Evolutionary conservation across 2,797 vertebrate genomes (phyloP).

Genomic region (Euphonia xanthogaster): DNA sequence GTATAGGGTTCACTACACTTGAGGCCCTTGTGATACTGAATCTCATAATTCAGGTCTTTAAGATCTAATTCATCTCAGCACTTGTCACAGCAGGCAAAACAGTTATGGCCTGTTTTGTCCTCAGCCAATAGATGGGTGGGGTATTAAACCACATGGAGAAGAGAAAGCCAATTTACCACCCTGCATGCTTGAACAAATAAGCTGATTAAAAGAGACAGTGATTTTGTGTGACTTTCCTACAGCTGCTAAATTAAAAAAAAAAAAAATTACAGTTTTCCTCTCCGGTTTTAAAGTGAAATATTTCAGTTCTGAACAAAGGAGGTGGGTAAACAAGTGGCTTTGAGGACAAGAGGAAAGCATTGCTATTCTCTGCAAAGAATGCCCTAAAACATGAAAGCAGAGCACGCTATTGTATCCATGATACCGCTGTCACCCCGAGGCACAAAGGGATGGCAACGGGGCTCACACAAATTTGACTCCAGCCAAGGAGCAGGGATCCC

Average conservation of each 20-base stretch:
- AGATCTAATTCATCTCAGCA: neutral
- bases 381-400: neutral
- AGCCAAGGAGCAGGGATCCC: neutral
- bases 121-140: neutral
- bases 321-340: neutral
- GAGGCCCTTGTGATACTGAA: neutral
- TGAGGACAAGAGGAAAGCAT: neutral
- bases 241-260: neutral
- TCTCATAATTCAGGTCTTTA: neutral
- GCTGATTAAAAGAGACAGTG: neutral
- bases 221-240: neutral
- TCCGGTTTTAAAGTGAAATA: neutral
- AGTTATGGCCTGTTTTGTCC: neutral
- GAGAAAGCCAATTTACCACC: neutral
- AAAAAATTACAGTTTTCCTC: neutral
- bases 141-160: neutral
- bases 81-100: neutral
- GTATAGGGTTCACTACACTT: neutral
- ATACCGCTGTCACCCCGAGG: neutral
- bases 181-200: constrained; percentile 9
- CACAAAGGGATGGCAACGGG: constrained; percentile 33
- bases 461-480: neutral
- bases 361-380: neutral
- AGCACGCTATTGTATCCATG: neutral
- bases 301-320: constrained; percentile 9